Evolutionary conservation across 2,113 vertebrate genomes (phyloP).

Genomic region (Scophthalmus maximus): DNA sequence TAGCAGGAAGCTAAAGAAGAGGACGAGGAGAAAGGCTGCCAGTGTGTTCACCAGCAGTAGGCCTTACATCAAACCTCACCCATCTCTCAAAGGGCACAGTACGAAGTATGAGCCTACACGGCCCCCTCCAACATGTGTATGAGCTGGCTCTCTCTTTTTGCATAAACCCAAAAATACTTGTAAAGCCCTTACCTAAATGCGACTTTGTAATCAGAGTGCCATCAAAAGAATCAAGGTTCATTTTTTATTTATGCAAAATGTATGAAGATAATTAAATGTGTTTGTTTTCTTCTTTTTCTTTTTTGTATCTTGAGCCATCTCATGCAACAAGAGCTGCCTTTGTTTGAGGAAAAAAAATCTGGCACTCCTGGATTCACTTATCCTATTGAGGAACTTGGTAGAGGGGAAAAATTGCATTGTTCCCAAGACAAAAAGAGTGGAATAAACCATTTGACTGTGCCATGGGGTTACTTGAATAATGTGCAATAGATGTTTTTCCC

Average conservation of each 20-base stretch:
- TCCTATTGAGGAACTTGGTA: slow-evolving; percentile 57
- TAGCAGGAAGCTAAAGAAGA: slow-evolving; percentile 89
- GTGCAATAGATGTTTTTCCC: slow-evolving; percentile 91
- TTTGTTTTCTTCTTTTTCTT: slow-evolving; percentile 22
- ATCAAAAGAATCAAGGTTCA: slow-evolving; percentile 58
- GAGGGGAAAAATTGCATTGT: slow-evolving; percentile 46
- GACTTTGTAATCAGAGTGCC: slow-evolving; percentile 59
- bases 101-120: slow-evolving; percentile 89
- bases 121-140: slow-evolving; percentile 92
- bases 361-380: slow-evolving; percentile 69
- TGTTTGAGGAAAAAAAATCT: slow-evolving; percentile 51
- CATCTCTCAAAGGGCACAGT: slow-evolving; percentile 87
- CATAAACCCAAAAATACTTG: slow-evolving; percentile 44
- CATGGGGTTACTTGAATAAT: slow-evolving; percentile 82
- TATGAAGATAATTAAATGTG: slow-evolving; percentile 60
- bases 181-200: slow-evolving; percentile 62
- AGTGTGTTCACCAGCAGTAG: slow-evolving; percentile 88
- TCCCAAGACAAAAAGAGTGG: slow-evolving; percentile 68
- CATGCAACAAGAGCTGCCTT: slow-evolving; percentile 68
- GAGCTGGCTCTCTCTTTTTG: slow-evolving; percentile 63
- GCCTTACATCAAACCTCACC: slow-evolving; percentile 93
- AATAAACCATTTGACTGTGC: slow-evolving; percentile 75
- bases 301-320: slow-evolving; percentile 60
- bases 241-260: slow-evolving; percentile 79
- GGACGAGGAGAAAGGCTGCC: slow-evolving; percentile 89